A percentile compares a stretch with the other conserved stretches of the same genome.
phyloP scores from a whole-genome alignment of 1,140 invertebrate genomes.

The Conus ventricosus region DNA sequence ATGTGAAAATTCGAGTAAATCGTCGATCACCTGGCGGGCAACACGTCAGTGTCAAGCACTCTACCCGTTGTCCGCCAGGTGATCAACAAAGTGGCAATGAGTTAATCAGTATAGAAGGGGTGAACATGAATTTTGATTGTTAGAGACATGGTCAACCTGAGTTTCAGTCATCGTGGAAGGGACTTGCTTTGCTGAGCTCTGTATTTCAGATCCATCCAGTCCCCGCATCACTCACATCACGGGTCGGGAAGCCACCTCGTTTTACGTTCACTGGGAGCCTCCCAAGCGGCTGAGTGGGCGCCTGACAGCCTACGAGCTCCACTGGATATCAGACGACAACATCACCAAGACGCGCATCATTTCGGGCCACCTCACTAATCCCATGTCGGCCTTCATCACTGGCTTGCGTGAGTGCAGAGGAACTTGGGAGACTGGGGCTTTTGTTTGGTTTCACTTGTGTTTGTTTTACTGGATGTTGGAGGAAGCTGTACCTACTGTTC shows the following conservation, averaged over 20 bases:
- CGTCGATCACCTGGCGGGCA: no score
- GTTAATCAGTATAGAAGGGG: no score
- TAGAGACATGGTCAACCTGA: neutral
- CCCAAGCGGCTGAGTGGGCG: conserved; percentile 55
- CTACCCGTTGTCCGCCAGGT: no score
- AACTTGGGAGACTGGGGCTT: no score
- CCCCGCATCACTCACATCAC: conserved; percentile 61
- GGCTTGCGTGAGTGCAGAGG: conserved; percentile 53
- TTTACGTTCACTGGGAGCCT: conserved; percentile 62
- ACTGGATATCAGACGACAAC: conserved; percentile 50
- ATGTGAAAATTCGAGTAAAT: no score
- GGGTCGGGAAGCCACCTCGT: conserved; percentile 49
- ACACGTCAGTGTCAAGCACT: no score
- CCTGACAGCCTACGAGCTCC: conserved; percentile 56
- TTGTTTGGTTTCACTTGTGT: no score
- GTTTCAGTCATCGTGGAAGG: neutral
- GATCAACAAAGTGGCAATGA: no score
- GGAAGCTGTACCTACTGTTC: no score
- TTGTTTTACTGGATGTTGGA: no score
- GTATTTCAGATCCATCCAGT: conserved; percentile 54
- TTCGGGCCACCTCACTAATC: conserved; percentile 51
- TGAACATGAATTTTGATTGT: neutral
- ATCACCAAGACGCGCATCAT: conserved; percentile 51
- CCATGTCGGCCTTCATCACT: conserved; percentile 58
- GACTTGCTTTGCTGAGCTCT: neutral